Conservation (phyloP, 2,797 vertebrate genomes). For the Malacoctenus gilli region DNA sequence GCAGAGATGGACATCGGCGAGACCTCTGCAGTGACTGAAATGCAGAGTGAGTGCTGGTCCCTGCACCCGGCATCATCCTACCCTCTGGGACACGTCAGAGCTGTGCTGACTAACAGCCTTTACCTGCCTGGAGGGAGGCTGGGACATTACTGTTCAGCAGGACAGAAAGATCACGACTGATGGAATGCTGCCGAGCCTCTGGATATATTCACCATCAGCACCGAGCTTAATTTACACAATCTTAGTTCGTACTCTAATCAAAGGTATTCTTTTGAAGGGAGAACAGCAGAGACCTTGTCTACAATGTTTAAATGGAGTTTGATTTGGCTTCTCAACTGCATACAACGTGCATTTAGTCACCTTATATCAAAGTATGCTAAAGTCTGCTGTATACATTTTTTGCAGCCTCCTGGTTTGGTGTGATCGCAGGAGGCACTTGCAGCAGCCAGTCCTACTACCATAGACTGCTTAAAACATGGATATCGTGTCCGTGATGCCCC, state of each 20-base stretch:
- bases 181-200: constrained; percentile 26
- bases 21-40: constrained; percentile 21
- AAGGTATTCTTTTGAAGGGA: neutral
- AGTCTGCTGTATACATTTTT: too few relatives aligned
- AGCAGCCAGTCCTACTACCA: too few relatives aligned
- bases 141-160: constrained; percentile 18
- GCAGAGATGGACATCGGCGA: constrained; percentile 14
- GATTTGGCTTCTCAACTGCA: too few relatives aligned
- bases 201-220: constrained; percentile 10
- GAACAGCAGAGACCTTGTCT: too few relatives aligned
- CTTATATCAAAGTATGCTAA: too few relatives aligned
- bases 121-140: constrained; percentile 27
- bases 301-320: too few relatives aligned
- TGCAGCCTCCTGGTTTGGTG: too few relatives aligned
- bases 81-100: constrained; percentile 42
- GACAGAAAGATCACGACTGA: constrained; percentile 27
- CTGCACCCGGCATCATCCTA: constrained; percentile 12
- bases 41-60: constrained; percentile 27
- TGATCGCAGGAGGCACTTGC: too few relatives aligned
- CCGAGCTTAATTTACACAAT: neutral
- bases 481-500: too few relatives aligned
- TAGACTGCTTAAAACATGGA: too few relatives aligned
- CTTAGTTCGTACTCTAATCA: constrained; percentile 3
- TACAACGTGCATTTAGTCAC: too few relatives aligned
- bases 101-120: constrained; percentile 52